Base-by-base conservation (phyloP, 2,888 invertebrate species). In the Acanthococcus lagerstroemiae region DNA sequence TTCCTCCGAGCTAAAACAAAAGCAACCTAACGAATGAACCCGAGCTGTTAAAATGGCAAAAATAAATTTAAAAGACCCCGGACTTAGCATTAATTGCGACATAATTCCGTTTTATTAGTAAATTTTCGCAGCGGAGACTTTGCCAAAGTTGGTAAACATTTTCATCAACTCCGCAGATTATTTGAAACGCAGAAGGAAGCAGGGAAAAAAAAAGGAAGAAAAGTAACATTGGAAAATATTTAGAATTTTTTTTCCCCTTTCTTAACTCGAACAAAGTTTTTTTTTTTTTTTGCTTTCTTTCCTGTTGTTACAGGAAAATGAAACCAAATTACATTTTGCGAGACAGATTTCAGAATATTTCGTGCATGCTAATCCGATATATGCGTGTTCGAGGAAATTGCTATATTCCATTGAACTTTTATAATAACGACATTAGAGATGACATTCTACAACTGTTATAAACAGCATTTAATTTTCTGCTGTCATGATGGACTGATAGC, bases 71-170 rank as follows among this genome's bases (percentile, higher is more conserved):
- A 58, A 58, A 45, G 58, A 58, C 45, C 25, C 37, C 9, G 15
- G 58, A 58, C 58, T 58, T 25, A 22, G 58, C 25, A 58, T 58
- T 58, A 58, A 58, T 58, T 58, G 58, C 58, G 45, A 24, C 58
- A 45, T 45, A 58, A 58, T 58, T 58, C 37, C 58, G 58, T 45
- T 58, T 58, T 45, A 45, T 58, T 58, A 58, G 58, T 58, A 58
- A 58, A 58, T 58, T 58, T 58, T 58, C 45, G 37, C 50, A 50
- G 21, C 27, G 58, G 44, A 58, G 44, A 58, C 45, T 58, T 58
- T 45, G 44, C 56, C 58, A 25, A 58, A 58, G 58, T 58, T 58
- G 45, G 25, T 37, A n/a, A 37, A n/a, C 12, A 37, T 15, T 37
- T 37, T 37, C 37, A 37, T 37, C n/a, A 37, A 37, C 37, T 37